Evolutionary conservation across 2,113 vertebrate species (phyloP).

Genomic region (Diadophis punctatus): DNA sequence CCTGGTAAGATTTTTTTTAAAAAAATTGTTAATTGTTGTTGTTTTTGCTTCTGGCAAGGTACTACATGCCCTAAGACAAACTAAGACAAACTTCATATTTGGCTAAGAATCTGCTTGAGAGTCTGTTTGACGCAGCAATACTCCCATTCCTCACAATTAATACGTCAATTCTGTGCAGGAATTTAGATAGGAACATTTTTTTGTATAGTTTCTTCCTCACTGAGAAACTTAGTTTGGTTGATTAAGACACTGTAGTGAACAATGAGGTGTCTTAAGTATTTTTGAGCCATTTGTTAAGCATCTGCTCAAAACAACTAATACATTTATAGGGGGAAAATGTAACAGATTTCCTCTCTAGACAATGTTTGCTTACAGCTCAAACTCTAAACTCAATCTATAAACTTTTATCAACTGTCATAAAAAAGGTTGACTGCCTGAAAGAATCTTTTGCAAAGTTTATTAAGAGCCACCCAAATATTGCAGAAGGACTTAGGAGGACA

Average conservation of each 20-base stretch:
- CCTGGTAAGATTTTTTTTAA: conserved; percentile 22
- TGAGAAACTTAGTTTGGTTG: conserved; percentile 59
- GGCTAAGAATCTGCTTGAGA: conserved; percentile 50
- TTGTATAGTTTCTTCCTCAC: conserved; percentile 51
- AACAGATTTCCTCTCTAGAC: no score
- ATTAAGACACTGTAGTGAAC: neutral
- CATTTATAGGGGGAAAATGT: no score
- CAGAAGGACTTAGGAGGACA: no score
- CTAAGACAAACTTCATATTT: conserved; percentile 61
- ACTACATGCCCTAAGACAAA: conserved; percentile 53
- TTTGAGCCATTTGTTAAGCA: neutral
- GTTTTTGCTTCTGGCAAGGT: conserved; percentile 51
- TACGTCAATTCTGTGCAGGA: conserved; percentile 60
- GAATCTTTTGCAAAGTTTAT: no score
- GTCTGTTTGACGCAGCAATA: conserved; percentile 24
- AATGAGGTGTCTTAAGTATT: neutral
- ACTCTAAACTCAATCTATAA: no score
- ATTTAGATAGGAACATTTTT: conserved; percentile 50
- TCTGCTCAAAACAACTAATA: neutral
- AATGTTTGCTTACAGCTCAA: no score
- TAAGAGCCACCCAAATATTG: no score
- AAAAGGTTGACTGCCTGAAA: no score
- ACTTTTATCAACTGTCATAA: no score
- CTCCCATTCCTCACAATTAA: conserved; percentile 54
- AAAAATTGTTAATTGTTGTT: neutral